Base-by-base conservation (phyloP, 1,140 invertebrate genomes). In the Sminthurides bifidus region DNA sequence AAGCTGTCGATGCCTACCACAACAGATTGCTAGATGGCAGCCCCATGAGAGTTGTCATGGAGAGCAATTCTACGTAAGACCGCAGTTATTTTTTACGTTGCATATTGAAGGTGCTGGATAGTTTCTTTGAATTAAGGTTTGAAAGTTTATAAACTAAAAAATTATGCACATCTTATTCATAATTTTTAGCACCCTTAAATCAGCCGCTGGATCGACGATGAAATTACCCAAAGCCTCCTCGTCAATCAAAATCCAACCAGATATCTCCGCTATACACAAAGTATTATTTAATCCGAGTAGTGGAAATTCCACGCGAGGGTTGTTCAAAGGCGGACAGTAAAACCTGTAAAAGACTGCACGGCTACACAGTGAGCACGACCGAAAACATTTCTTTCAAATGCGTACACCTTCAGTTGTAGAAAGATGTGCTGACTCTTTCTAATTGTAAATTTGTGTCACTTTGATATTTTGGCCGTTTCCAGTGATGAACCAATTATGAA, bases 1-100 rank as follows among this genome's bases (percentile, higher is more conserved):
- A 71, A 46, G 75, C 76, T 14, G 67, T 74, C 21, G 69, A 74
- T 56, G 74, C 71, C 30, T 77, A 77, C 61, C 71, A 77, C 66
- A 73, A 75, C 58, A 45, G 60, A 10, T 41, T 62, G 3, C 23
- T 58, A n/a, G 60, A 62, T 54, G 59, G 59, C 41, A 53, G 50
- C 38, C 60, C 56, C 3, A 62, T 62, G 56, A 43, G 52, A 21
- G 56, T 62, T 29, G 23, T 58, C 35, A 46, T 54, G 46, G 44
- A 48, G 40, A 49, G 21, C 21, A 31, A 19, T 35, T 51, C 29
- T 53, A 26, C 35, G 21, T 26, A 29, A 53, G 6, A 53, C 31
- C 43, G 17, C 26, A 8, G n/a, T 14, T 52, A 8, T 8, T 38
- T 17, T 15, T 41, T 26, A 19, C n/a, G n/a, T 23, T 17, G 10